Evolutionary conservation across 2,113 vertebrate species (phyloP).

Genomic region (Drymodes brunneopygia): DNA sequence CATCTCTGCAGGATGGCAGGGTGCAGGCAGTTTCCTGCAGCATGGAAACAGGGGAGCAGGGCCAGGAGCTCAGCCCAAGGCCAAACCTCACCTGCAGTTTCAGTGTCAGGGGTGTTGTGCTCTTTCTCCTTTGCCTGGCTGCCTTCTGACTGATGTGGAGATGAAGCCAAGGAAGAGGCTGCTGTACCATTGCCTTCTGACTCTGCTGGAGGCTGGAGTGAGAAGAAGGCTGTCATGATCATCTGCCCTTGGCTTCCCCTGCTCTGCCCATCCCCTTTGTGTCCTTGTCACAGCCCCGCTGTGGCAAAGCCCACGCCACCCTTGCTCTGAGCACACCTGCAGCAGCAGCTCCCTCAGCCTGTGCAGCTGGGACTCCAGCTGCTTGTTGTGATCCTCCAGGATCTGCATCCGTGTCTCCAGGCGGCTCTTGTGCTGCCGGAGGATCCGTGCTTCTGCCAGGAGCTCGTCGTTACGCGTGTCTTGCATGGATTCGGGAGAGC

Average conservation of each 20-base stretch:
- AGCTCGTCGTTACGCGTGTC: slow-evolving; percentile 85
- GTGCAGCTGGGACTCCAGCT: slow-evolving; percentile 92
- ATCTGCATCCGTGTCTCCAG: slow-evolving; percentile 99
- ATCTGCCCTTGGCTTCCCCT: background rate
- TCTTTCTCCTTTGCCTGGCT: slow-evolving; percentile 80
- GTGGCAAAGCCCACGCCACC: background rate
- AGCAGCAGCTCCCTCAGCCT: slow-evolving; percentile 91
- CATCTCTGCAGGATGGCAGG: background rate
- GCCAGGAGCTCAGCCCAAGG: background rate
- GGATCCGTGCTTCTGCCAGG: slow-evolving; percentile 90
- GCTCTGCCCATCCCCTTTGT: background rate
- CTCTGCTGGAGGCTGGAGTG: slow-evolving; percentile 84
- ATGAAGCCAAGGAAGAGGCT: slow-evolving; percentile 83
- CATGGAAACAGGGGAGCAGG: background rate
- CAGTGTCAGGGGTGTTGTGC: slow-evolving; percentile 86
- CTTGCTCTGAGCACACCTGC: slow-evolving; percentile 74
- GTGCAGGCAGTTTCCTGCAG: background rate
- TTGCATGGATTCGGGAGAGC: slow-evolving; percentile 66
- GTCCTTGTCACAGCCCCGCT: background rate
- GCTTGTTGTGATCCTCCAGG: slow-evolving; percentile 97
- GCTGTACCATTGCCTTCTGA: slow-evolving; percentile 84
- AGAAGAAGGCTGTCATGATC: accelerated
- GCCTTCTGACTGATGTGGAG: slow-evolving; percentile 83
- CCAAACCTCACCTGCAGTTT: slow-evolving; percentile 81
- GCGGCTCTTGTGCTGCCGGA: slow-evolving; percentile 96